Evolutionary conservation across 2,113 vertebrate species (phyloP), one percentile per base, ranked within the genome.

Genomic region (Saimiri boliviensis): DNA sequence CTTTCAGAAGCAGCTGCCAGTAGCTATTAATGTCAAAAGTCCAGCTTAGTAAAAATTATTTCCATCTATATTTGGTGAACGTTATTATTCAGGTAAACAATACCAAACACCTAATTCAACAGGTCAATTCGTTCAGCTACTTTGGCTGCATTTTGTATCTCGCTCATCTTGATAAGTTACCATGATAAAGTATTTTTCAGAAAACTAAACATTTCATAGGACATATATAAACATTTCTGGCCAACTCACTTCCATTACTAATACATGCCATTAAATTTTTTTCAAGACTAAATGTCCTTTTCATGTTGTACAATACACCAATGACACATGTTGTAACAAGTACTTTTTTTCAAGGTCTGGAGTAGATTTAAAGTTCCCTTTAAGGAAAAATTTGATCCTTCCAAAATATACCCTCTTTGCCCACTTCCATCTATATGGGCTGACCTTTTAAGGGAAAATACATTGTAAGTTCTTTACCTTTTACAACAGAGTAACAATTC

Each of bases 11-110:
- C 56, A 81, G 45, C 56, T 82, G 70, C 86, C 40, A 76, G 49
- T 89, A 90, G 49, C 49, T 89, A 84, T 86, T 96, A 97, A 86
- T 74, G 32, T 76, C 80, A 89, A 84, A 93, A 93, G 63, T n/a
- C 81, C 25, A 81, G 37, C 37, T 76, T 81, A 96, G 42, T 81
- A 66, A 86, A 90, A 95, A 76, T 84, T 71, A 96, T 68, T 79
- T 88, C 21, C 66, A 66, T 80, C 11, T 84, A 47, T 56, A 77
- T 81, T 92, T 96, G 35, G 21, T 88, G 97, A 96, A 94, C 6
- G 40, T 58, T 77, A 74, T 89, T 83, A 89, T 56, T 89, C 70
- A 81, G 42, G 58, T 86, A 96, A 93, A 80, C 37, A 92, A 86
- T 20, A 74, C 23, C n/a, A 54, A 94, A 92, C 89, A 9, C 27